Evolutionary conservation across 2,113 vertebrate species (phyloP).

Genomic region (Dasyornis broadbenti): DNA sequence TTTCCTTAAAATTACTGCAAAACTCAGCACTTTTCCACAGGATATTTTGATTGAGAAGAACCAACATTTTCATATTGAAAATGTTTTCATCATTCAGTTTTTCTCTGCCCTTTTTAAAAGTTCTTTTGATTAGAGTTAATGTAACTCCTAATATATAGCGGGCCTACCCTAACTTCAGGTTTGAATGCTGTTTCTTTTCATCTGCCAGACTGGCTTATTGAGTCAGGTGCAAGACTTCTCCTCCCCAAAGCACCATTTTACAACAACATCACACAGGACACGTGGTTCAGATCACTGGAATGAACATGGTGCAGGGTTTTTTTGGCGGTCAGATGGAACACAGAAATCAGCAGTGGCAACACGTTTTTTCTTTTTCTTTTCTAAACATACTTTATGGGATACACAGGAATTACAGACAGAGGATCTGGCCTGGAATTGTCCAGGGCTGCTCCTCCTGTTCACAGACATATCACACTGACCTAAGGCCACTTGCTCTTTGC

Average conservation of each 20-base stretch:
- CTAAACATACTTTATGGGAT: slow-evolving; percentile 28
- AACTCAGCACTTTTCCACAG: neutral
- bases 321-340: slow-evolving; percentile 30
- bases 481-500: slow-evolving; percentile 69
- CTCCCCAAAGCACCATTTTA: neutral
- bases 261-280: slow-evolving; percentile 39
- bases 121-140: neutral
- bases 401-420: slow-evolving; percentile 44
- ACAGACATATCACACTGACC: slow-evolving; percentile 66
- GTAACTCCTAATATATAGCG: rapidly evolving
- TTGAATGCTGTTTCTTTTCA: neutral
- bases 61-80: neutral
- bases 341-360: slow-evolving; percentile 6
- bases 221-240: neutral
- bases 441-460: slow-evolving; percentile 50
- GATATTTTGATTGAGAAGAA: neutral
- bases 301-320: neutral
- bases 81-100: neutral
- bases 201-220: neutral
- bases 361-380: neutral
- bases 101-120: neutral
- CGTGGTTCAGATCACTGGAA: slow-evolving; percentile 32
- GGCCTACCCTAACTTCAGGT: neutral
- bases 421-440: slow-evolving; percentile 37
- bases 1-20: neutral